A percentile compares a stretch with the other conserved stretches of the same genome.
These are phyloP conservation scores for Acanthurus lineatus DNA, from an alignment of 2,797 vertebrate genomes.

Conservation along the genomic window DNA sequence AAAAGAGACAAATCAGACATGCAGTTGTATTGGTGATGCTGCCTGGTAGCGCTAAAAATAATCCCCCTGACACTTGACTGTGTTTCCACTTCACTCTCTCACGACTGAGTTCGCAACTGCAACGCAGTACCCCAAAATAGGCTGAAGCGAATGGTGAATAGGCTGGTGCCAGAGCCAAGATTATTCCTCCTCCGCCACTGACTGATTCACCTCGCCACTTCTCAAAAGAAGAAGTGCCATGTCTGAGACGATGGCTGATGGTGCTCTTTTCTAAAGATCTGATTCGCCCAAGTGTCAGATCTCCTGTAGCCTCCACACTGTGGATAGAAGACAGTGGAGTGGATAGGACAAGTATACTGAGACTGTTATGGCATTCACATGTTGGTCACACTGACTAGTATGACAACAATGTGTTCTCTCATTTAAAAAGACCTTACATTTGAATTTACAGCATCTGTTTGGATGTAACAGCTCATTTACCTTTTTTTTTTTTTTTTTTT, in stretches of 20 bases:
- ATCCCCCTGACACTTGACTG: constrained; percentile 83
- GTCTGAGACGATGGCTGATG: constrained; percentile 45
- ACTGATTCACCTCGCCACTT: constrained; percentile 78
- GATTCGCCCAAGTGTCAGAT: constrained; percentile 11
- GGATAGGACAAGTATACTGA: not conserved
- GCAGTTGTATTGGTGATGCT: constrained; percentile 82
- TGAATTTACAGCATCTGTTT: constrained; percentile 14
- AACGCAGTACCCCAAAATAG: constrained; percentile 82
- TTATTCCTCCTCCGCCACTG: constrained; percentile 75
- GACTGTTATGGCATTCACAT: not conserved
- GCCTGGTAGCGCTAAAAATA: constrained; percentile 86
- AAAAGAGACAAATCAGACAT: constrained; percentile 71
- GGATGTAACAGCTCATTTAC: constrained; percentile 26
- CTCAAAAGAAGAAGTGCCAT: constrained; percentile 56
- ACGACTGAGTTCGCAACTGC: constrained; percentile 79
- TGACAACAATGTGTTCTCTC: constrained; percentile 4
- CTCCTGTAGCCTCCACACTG: constrained; percentile 19
- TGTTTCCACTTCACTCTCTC: constrained; percentile 87
- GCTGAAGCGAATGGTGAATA: constrained; percentile 75
- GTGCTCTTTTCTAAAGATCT: constrained; percentile 21
- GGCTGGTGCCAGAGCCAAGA: constrained; percentile 67
- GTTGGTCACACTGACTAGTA: constrained; percentile 10
- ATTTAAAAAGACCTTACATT: constrained; percentile 13
- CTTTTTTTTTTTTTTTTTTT: constrained; percentile 1
- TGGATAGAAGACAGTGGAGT: constrained; percentile 18